Evolutionary conservation across 1,140 invertebrate genomes (phyloP), one percentile per base, ranked within the genome.

Genomic region (Rhynchophorus ferrugineus): DNA sequence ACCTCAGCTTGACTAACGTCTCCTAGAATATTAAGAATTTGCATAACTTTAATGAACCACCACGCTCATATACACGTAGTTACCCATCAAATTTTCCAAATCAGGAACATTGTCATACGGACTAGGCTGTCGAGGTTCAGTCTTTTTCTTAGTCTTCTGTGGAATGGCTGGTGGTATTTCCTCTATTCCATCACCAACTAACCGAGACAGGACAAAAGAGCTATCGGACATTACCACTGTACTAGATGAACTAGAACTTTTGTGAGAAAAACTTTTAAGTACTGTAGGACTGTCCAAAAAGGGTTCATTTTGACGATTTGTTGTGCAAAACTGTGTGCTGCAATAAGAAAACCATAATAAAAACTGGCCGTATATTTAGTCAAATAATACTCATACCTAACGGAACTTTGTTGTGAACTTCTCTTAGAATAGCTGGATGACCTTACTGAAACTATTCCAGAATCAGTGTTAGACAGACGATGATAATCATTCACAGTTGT

Each of bases 61-160:
- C n/a, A n/a, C n/a, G n/a, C n/a, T n/a, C n/a, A n/a, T n/a, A n/a
- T n/a, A n/a, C n/a, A n/a, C n/a, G n/a, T n/a, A n/a, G n/a, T 44
- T 51, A 51, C 49, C 49, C n/a, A 51, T 44, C 11, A 22, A 54
- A 49, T 54, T 43, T 8, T 55, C 53, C 24, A 47, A n/a, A 41
- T 80, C 75, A 49, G 78, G 74, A 49, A 83, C 76, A 65, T 87
- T 85, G 67, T 88, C 85, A 65, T 86, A 86, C 42, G 83, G 83
- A 22, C 84, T 85, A n/a, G 79, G 76, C 42, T 81, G 74, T 35
- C 83, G 66, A 3, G 22, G 14, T 55, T 80, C 76, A 63, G 72
- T 73, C 73, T 75, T 44, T 69, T 72, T 44, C 47, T 74, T 69
- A 43, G 76, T 76, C 68, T 86, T 82, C 16, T 73, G 75, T 18